Conservation (phyloP, 2,113 vertebrate species). For the Cranoglanis bouderius region DNA sequence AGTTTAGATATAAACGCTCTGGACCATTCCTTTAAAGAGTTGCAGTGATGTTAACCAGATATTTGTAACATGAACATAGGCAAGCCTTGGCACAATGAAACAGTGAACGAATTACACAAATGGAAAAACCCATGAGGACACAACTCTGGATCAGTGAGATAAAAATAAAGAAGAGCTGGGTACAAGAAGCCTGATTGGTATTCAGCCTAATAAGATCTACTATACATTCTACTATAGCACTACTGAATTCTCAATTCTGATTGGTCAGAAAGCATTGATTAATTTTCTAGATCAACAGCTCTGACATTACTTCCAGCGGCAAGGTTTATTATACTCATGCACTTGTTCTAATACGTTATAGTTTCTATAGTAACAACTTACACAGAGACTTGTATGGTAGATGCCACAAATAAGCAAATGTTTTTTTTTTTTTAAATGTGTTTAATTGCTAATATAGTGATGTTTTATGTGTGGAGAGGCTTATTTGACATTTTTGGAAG, state of each 20-base stretch:
- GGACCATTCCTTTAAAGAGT: not conserved
- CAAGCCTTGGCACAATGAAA: not conserved
- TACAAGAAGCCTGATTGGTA: not conserved
- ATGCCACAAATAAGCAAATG: not conserved
- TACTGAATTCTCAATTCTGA: not conserved
- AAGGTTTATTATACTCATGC: not conserved
- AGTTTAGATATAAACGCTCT: no score
- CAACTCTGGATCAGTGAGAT: not conserved
- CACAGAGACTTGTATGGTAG: not conserved
- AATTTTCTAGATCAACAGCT: not conserved
- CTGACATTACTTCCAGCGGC: not conserved
- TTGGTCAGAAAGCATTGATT: not conserved
- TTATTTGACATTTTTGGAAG: no score
- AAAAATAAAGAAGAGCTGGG: not conserved
- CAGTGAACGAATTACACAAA: not conserved
- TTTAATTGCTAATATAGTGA: not conserved
- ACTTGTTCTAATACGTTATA: not conserved
- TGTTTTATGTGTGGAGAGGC: not conserved
- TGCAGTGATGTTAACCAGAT: not conserved
- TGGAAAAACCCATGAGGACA: not conserved
- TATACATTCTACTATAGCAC: not conserved
- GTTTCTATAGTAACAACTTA: not conserved
- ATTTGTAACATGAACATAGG: no score
- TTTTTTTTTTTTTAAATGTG: no score
- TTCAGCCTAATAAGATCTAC: not conserved